Base-by-base conservation (phyloP, 2,113 vertebrate genomes). In the Caloenas nicobarica region DNA sequence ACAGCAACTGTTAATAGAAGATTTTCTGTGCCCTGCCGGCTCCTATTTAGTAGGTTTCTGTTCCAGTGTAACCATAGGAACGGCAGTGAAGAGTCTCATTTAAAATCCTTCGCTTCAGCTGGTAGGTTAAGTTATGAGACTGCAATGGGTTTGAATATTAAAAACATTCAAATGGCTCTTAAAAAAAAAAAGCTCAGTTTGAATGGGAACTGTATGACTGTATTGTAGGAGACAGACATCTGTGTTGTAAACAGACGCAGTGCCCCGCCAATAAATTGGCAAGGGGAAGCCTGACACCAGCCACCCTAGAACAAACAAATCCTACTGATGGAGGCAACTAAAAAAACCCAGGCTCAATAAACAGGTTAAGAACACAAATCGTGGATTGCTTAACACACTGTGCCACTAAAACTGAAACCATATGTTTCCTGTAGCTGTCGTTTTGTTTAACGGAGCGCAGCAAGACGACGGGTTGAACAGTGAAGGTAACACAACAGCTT, bases 11-110 rank as follows among this genome's bases (percentile, higher is more conserved):
- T 51, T 91, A 84, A 64, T 50, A 54, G 46, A 77, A 71, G 68
- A 78, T 83, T 68, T 94, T 88, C 81, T 16, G 31, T 62, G 85
- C 77, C 64, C 69, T 90, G 91, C 88, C 87, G 86, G 61, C 89
- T 90, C 64, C 50, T 58, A n/a, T 68, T 94, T 81, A 84, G 51
- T 64, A 87, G 88, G 73, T 90, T 79, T 92, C 93, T 92, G n/a
- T 92, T 96, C 62, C 86, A 90, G 90, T 90, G 95, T 97, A 97
- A 89, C 96, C 96, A 97, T 97, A 95, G 95, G 91, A 97, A 97
- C 96, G 65, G 80, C 77, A 88, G 91, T 31, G 65, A 96, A 91
- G 89, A 93, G 85, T 34, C 82, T 88, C 79, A 93, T 94, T 92
- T 94, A 74, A 91, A 91, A 95, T 85, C 93, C 73, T 93, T 81